Percentiles rank a stretch among this genome's conserved stretches.
Evolutionary conservation across 2,113 vertebrate genomes (phyloP).

Genomic region (Uria lomvia): DNA sequence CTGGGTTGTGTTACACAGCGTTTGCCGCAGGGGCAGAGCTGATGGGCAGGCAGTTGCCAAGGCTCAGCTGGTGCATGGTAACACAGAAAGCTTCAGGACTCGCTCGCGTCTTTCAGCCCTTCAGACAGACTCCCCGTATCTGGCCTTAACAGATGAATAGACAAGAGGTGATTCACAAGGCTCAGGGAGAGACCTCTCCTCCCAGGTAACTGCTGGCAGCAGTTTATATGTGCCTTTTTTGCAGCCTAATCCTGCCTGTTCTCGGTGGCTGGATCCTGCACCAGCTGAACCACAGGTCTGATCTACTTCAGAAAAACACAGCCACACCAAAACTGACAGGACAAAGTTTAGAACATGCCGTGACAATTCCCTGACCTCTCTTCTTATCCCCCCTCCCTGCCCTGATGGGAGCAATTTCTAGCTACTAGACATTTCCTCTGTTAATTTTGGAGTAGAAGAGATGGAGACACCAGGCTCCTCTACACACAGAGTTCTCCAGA

Average conservation of each 20-base stretch:
- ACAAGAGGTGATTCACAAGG: neutral
- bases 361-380: neutral
- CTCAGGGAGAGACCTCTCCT: neutral
- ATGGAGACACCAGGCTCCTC: neutral
- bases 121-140: neutral
- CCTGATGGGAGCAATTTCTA: neutral
- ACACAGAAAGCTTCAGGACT: neutral
- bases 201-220: neutral
- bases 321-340: neutral
- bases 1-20: neutral
- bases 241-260: neutral
- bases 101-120: neutral
- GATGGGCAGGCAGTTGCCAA: constrained; percentile 9
- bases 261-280: neutral
- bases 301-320: neutral
- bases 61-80: constrained; percentile 6
- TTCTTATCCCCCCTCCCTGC: neutral
- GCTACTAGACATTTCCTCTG: neutral
- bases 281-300: neutral
- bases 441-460: neutral
- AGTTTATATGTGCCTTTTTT: neutral
- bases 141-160: neutral
- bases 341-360: neutral
- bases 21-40: constrained; percentile 12
- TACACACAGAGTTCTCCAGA: neutral